These are phyloP conservation scores for Eptatretus atami DNA, from an alignment of 2,797 vertebrate species.

Conservation along the genomic window DNA sequence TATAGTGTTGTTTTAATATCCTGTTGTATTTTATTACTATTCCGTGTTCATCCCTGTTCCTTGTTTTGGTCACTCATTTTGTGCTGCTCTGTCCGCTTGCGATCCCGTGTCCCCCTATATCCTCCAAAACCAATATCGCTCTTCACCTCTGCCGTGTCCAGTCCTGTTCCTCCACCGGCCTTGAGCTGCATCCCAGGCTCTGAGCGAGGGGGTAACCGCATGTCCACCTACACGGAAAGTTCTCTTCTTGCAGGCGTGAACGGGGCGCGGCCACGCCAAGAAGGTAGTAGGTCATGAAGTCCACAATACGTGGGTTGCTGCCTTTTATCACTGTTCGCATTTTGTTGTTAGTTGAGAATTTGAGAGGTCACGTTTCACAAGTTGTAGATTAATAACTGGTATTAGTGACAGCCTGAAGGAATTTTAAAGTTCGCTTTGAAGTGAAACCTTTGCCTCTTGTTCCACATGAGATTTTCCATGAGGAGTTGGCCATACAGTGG, in stretches of 20 bases:
- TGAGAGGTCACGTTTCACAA: too few species aligned
- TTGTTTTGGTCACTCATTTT: conserved; percentile 11
- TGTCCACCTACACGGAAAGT: conserved; percentile 50
- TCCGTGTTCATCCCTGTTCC: conserved; percentile 9
- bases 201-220: conserved; percentile 37
- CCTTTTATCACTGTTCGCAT: too few species aligned
- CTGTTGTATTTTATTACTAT: too few species aligned
- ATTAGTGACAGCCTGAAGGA: too few species aligned
- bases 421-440: too few species aligned
- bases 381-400: too few species aligned
- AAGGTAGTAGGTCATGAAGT: conserved; percentile 28
- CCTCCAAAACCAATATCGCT: neutral
- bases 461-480: conserved; percentile 31
- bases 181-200: conserved; percentile 19
- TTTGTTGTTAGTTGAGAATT: too few species aligned
- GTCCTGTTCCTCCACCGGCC: conserved; percentile 8
- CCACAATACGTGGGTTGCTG: too few species aligned
- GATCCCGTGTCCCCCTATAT: conserved; percentile 6
- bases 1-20: too few species aligned
- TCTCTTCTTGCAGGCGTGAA: conserved; percentile 22
- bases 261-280: conserved; percentile 30
- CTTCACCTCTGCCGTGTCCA: conserved; percentile 5
- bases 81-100: conserved; percentile 8
- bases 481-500: conserved; percentile 62
- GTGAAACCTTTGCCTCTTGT: too few species aligned